A percentile compares a stretch with the other conserved stretches of the same genome.
Conservation (phyloP, 2,113 vertebrate genomes). For the Progne subis region DNA sequence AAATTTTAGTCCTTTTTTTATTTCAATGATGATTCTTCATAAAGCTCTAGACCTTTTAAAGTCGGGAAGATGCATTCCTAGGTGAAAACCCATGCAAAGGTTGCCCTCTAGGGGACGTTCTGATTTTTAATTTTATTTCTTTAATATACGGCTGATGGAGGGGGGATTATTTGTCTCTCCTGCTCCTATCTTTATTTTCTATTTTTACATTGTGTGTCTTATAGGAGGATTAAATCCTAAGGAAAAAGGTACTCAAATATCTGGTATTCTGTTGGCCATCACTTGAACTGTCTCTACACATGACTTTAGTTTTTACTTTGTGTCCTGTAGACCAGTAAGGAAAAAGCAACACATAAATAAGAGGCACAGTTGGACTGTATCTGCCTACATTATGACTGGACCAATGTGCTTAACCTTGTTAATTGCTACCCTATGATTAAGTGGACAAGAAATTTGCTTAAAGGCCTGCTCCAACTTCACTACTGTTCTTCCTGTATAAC, state of each 20-base stretch:
- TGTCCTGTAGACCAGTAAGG: background rate
- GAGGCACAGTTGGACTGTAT: background rate
- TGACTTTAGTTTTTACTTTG: background rate
- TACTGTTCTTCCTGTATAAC: background rate
- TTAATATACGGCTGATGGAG: background rate
- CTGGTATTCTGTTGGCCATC: background rate
- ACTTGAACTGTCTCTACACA: background rate
- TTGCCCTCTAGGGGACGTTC: slow-evolving; percentile 42
- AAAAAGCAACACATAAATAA: background rate
- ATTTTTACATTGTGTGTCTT: background rate
- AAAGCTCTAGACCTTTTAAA: background rate
- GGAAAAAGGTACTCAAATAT: background rate
- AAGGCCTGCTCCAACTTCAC: background rate
- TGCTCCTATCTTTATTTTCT: background rate
- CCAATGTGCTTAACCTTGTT: background rate
- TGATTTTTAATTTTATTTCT: background rate
- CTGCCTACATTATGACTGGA: background rate
- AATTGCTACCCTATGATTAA: background rate
- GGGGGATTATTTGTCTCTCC: background rate
- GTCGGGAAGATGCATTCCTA: background rate
- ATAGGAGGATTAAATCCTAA: background rate
- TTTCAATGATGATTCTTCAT: background rate
- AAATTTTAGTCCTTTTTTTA: background rate
- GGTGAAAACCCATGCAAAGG: background rate
- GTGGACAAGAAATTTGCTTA: background rate